Evolutionary conservation across 2,888 invertebrate species (phyloP).

Genomic region (Subacronicta megacephala): DNA sequence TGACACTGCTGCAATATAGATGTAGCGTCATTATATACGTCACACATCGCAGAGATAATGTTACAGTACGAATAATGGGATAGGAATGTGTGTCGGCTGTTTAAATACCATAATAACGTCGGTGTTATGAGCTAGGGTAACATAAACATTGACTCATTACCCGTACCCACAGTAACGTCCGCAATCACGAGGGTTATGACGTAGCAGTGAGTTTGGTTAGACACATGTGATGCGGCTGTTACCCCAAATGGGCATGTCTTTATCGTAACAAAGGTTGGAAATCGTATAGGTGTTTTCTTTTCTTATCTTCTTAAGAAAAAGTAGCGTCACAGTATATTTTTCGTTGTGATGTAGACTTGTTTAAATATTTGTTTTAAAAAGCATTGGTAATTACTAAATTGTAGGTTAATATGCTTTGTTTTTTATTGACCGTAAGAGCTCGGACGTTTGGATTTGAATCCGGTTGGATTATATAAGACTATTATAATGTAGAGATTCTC

Average conservation of each 20-base stretch:
- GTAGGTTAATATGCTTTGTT: no score
- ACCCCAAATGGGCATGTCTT: constrained; percentile 17
- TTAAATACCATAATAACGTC: constrained; percentile 42
- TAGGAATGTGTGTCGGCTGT: constrained; percentile 45
- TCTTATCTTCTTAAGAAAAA: neutral
- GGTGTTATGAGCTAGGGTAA: constrained; percentile 35
- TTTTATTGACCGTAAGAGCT: no score
- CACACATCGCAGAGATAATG: constrained; percentile 24
- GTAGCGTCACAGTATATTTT: neutral
- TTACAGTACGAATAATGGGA: constrained; percentile 29
- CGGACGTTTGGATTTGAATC: no score
- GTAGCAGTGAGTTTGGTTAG: constrained; percentile 4
- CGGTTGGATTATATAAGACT: no score
- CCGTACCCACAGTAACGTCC: constrained; percentile 1
- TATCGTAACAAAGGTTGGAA: constrained; percentile 4
- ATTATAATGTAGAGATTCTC: no score
- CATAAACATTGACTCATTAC: constrained; percentile 60
- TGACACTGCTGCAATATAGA: no score
- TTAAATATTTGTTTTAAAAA: neutral
- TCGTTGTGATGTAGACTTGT: neutral
- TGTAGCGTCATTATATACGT: constrained; percentile 13
- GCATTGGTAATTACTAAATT: no score
- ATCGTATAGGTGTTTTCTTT: no score
- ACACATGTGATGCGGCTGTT: constrained; percentile 2
- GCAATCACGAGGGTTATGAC: constrained; percentile 43